These are phyloP conservation scores for Vesta saturnalis DNA, from an alignment of 2,888 invertebrate genomes.

Conservation along the genomic window DNA sequence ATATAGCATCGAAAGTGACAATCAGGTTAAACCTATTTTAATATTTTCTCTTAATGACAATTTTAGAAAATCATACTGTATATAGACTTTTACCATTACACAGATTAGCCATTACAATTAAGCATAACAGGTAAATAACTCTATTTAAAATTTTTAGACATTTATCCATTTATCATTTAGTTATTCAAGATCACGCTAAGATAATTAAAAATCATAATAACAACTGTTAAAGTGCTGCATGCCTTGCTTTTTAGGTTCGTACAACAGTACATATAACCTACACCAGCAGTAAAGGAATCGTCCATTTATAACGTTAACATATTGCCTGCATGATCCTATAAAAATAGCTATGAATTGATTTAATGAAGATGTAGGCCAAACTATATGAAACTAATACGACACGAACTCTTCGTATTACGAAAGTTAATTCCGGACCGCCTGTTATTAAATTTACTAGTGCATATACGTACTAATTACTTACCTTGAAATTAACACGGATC, in stretches of 20 bases:
- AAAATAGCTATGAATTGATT: conserved; percentile 15
- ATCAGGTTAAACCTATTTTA: background rate
- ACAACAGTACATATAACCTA: conserved; percentile 19
- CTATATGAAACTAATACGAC: conserved; percentile 10
- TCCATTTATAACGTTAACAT: background rate
- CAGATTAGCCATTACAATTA: no score
- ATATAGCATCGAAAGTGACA: background rate
- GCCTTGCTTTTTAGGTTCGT: conserved; percentile 24
- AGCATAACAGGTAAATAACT: no score
- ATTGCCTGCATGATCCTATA: background rate
- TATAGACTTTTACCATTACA: no score
- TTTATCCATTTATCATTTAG: conserved; percentile 1
- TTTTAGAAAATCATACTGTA: background rate
- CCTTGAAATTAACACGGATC: conserved; percentile 37
- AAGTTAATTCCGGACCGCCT: conserved; percentile 29
- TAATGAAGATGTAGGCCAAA: conserved; percentile 17
- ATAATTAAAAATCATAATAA: conserved; percentile 23
- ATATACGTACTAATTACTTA: conserved; percentile 32
- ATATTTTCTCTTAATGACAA: background rate
- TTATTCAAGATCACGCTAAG: conserved; percentile 23
- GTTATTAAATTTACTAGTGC: conserved; percentile 36
- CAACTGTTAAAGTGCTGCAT: conserved; percentile 23
- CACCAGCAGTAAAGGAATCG: background rate
- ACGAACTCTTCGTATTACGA: conserved; percentile 19
- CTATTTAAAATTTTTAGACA: no score